Percentiles rank a stretch among this genome's conserved stretches.
Evolutionary conservation across 2,113 vertebrate genomes (phyloP).

Genomic region (Ictalurus punctatus): DNA sequence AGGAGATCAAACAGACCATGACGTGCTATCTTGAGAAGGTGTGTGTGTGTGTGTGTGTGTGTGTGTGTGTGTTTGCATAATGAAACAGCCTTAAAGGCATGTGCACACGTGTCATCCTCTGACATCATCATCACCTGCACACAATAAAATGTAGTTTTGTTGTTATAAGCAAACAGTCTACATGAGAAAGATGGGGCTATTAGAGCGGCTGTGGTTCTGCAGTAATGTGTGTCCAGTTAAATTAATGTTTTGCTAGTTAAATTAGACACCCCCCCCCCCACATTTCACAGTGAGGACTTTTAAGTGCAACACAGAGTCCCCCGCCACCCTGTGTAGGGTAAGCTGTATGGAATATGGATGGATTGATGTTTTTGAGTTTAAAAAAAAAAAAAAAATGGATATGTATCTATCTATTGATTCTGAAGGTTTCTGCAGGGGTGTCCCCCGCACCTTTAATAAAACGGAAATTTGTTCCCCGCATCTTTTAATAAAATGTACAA

Average conservation of each 20-base stretch:
- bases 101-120: constrained; percentile 30
- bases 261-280: not conserved
- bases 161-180: not conserved
- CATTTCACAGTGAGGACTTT: not conserved
- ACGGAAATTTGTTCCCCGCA: too few species aligned
- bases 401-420: not conserved
- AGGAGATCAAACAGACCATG: constrained; percentile 44
- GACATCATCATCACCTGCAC: constrained; percentile 32
- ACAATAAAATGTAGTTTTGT: not conserved
- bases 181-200: not conserved
- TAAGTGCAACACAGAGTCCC: not conserved
- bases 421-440: not conserved
- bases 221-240: not conserved
- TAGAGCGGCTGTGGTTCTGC: not conserved
- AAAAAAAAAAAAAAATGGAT: not conserved
- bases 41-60: constrained; percentile 6
- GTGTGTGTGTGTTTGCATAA: constrained; percentile 16
- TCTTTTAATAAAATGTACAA: too few species aligned
- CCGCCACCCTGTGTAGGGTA: too few species aligned
- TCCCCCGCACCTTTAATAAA: too few species aligned
- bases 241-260: constrained; percentile 14
- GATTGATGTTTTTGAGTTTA: not conserved
- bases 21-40: constrained; percentile 29
- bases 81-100: constrained; percentile 27
- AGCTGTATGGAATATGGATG: too few species aligned